Percentiles rank a stretch among this genome's conserved stretches.
phyloP scores from a whole-genome alignment of 2,888 invertebrate species.

The Pilophorus perplexus region DNA sequence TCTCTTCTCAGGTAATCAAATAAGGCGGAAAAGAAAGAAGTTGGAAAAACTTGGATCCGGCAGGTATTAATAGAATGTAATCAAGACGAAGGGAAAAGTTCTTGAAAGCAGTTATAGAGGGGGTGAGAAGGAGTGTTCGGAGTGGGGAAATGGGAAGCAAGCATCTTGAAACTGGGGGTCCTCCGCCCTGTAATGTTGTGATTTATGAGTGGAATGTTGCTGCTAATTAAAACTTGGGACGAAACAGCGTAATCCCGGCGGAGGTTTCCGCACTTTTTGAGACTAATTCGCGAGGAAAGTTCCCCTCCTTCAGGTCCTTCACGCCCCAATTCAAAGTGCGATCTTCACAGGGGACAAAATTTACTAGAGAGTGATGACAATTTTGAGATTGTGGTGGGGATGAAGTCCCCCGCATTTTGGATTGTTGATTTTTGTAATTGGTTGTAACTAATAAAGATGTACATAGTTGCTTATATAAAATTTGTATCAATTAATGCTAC shows the following conservation, averaged over 20 bases:
- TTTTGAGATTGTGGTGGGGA: too few relatives aligned
- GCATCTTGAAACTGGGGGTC: neutral
- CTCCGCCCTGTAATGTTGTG: constrained; percentile 6
- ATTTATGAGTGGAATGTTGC: constrained; percentile 18
- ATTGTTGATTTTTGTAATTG: too few relatives aligned
- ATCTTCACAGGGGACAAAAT: neutral
- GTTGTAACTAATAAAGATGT: neutral
- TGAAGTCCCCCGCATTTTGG: too few relatives aligned
- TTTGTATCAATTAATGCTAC: neutral
- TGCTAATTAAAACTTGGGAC: constrained; percentile 16
- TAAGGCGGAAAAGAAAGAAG: neutral
- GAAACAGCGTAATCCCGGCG: constrained; percentile 14
- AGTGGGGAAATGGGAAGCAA: neutral
- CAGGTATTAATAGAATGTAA: constrained; percentile 14
- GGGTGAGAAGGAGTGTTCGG: neutral
- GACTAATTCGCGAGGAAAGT: constrained; percentile 13
- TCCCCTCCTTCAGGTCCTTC: neutral
- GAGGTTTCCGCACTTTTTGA: constrained; percentile 8
- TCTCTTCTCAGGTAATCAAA: too few relatives aligned
- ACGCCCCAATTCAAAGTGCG: constrained; percentile 3
- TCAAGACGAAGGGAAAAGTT: neutral
- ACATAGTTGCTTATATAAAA: neutral
- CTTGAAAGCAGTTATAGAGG: neutral
- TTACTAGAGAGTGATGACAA: too few relatives aligned
- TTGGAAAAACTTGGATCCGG: neutral